Evolutionary conservation across 64 coral and sea anemone genomes (phyloP).

Genomic region (Astreopora myriophthalma): DNA sequence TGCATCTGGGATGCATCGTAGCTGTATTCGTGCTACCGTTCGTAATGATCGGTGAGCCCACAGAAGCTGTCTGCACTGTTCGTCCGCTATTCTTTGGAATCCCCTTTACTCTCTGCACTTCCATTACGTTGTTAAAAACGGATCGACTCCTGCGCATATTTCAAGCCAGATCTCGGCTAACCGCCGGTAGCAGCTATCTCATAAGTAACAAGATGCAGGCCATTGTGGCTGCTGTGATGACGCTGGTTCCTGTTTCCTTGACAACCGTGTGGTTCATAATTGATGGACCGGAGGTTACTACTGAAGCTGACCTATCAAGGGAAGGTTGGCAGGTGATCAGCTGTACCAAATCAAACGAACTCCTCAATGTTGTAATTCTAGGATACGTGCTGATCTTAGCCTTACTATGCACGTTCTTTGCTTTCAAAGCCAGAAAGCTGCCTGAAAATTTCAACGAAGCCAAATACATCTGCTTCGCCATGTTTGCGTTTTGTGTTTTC

Average conservation of each 20-base stretch:
- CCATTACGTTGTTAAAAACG: constrained; percentile 89
- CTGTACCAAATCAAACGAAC: constrained; percentile 53
- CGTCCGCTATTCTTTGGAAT: constrained; percentile 74
- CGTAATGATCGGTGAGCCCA: constrained; percentile 68
- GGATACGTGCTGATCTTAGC: constrained; percentile 76
- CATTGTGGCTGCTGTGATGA: constrained; percentile 64
- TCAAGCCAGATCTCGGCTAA: constrained; percentile 70
- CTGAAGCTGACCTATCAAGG: not conserved
- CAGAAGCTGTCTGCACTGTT: constrained; percentile 43
- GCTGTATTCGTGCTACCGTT: constrained; percentile 72
- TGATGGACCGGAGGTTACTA: constrained; percentile 35
- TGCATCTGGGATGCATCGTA: constrained; percentile 74
- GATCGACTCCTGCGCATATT: constrained; percentile 97
- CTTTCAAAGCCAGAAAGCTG: constrained; percentile 84
- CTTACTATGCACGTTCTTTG: constrained; percentile 86
- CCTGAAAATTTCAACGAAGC: constrained; percentile 99
- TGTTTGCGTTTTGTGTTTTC: constrained; percentile 92
- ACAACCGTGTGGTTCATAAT: constrained; percentile 77
- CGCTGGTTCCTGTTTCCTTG: constrained; percentile 61
- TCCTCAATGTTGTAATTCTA: constrained; percentile 65
- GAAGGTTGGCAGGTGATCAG: constrained; percentile 51
- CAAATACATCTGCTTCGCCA: constrained; percentile 95
- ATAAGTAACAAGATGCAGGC: constrained; percentile 92
- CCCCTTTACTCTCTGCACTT: constrained; percentile 81
- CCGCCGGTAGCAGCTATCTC: constrained; percentile 69